phyloP scores from a whole-genome alignment of 2,113 vertebrate genomes.

The Otis tarda region DNA sequence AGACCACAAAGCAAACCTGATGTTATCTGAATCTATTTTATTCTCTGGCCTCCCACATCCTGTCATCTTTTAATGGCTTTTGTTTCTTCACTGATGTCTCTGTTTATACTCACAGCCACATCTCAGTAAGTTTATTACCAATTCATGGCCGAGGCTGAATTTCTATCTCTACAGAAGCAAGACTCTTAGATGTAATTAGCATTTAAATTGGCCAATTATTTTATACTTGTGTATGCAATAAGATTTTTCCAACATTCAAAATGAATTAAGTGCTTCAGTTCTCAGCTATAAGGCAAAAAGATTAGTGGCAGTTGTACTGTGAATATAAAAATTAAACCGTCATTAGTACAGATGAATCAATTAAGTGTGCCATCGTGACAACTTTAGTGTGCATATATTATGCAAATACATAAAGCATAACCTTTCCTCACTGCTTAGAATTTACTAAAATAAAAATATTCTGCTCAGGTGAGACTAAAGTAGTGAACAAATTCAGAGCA shows the following conservation, averaged over 20 bases:
- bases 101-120: background rate
- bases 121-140: background rate
- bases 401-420: background rate
- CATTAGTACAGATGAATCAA: background rate
- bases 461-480: background rate
- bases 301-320: background rate
- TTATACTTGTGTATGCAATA: background rate
- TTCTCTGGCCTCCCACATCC: background rate
- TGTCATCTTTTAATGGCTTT: background rate
- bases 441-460: slow-evolving; percentile 8
- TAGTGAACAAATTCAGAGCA: background rate
- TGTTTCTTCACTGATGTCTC: background rate
- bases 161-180: background rate
- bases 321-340: background rate
- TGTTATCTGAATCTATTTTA: background rate
- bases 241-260: background rate
- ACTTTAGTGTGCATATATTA: background rate
- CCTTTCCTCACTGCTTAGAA: background rate
- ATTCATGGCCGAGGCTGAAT: background rate
- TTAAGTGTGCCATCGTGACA: background rate
- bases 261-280: background rate
- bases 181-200: background rate
- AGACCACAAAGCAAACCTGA: background rate
- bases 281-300: background rate
- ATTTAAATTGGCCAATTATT: background rate